Evolutionary conservation across 1,140 invertebrate species (phyloP).

Genomic region (Sarcophaga bullata): DNA sequence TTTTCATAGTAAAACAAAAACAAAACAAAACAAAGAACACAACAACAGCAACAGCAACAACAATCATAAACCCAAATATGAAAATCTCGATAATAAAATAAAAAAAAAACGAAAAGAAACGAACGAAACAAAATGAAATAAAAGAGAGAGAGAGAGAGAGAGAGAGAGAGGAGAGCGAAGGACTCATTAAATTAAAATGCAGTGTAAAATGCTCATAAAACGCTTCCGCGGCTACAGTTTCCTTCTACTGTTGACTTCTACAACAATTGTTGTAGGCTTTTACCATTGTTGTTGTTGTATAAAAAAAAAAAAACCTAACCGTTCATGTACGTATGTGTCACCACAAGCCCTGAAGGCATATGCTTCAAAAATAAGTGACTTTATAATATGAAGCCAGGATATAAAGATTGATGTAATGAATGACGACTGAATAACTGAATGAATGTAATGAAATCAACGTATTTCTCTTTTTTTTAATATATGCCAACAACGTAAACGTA

Average conservation of each 20-base stretch:
- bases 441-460: not conserved
- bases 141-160: too few relatives aligned
- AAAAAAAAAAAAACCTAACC: too few relatives aligned
- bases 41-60: not conserved
- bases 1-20: not conserved
- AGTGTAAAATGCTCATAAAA: slow-evolving; percentile 50
- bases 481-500: too few relatives aligned
- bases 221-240: slow-evolving; percentile 25
- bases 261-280: not conserved
- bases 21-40: not conserved
- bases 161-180: not conserved
- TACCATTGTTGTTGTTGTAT: not conserved
- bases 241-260: not conserved
- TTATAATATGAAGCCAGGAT: slow-evolving; percentile 3
- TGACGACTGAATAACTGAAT: not conserved
- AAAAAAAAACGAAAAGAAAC: too few relatives aligned
- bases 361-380: slow-evolving; percentile 14
- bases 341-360: not conserved
- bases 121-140: too few relatives aligned
- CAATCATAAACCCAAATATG: not conserved
- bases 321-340: not conserved
- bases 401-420: slow-evolving; percentile 20
- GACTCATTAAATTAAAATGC: slow-evolving; percentile 50
- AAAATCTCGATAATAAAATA: not conserved
- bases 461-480: too few relatives aligned